phyloP scores from a whole-genome alignment of 2,888 invertebrate genomes.

The Drosophila monieri region DNA sequence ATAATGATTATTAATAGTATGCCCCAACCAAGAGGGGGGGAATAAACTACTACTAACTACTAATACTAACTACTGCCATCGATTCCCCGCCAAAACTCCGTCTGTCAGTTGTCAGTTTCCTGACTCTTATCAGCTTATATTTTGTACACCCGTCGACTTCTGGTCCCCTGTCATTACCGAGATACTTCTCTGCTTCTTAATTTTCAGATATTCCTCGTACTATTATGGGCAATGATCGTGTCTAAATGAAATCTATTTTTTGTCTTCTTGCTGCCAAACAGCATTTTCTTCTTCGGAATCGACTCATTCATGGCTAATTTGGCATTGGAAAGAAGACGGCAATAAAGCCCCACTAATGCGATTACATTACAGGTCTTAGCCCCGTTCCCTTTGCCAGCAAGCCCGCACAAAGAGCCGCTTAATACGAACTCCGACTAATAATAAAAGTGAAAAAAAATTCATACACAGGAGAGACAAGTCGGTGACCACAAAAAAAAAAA shows the following conservation, averaged over 20 bases:
- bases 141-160: conserved; percentile 51
- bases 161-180: conserved; percentile 67
- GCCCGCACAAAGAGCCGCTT: conserved; percentile 48
- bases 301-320: conserved; percentile 46
- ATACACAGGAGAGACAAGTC: conserved; percentile 19
- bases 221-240: conserved; percentile 75
- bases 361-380: conserved; percentile 74
- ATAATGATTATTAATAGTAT: neutral
- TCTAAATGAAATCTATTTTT: conserved; percentile 76
- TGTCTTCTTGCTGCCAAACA: conserved; percentile 20
- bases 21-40: too few species aligned
- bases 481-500: conserved; percentile 38
- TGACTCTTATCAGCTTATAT: conserved; percentile 73
- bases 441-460: conserved; percentile 68
- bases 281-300: conserved; percentile 20
- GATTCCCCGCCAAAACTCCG: neutral
- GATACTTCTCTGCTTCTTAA: conserved; percentile 57
- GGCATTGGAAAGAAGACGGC: conserved; percentile 49
- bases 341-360: conserved; percentile 71
- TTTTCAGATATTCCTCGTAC: conserved; percentile 37
- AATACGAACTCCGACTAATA: conserved; percentile 56
- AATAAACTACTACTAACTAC: too few species aligned
- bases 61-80: neutral
- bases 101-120: conserved; percentile 29
- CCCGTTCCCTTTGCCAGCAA: conserved; percentile 11